phyloP scores from a whole-genome alignment of 2,888 invertebrate genomes.

The Hartigia nigra region DNA sequence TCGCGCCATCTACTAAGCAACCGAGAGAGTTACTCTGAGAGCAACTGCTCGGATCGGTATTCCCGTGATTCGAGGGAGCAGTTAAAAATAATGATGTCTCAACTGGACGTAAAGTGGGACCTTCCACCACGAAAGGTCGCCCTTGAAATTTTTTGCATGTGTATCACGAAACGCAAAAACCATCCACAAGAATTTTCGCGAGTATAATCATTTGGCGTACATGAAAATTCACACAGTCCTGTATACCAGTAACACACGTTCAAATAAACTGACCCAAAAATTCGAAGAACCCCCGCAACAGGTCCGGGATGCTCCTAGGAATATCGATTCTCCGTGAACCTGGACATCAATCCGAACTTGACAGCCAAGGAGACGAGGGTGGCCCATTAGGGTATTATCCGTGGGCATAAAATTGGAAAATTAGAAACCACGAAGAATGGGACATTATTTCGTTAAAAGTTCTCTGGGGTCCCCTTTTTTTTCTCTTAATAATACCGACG shows the following conservation, averaged over 20 bases:
- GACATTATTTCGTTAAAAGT: slow-evolving; percentile 24
- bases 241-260: neutral
- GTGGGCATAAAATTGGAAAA: slow-evolving; percentile 48
- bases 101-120: neutral
- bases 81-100: slow-evolving; percentile 2
- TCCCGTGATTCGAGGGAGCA: neutral
- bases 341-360: slow-evolving; percentile 25
- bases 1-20: slow-evolving; percentile 3
- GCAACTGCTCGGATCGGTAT: neutral
- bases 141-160: neutral
- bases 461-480: neutral
- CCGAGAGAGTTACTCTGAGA: neutral
- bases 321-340: neutral
- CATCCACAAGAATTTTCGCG: neutral
- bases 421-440: slow-evolving; percentile 40
- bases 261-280: neutral
- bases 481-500: neutral
- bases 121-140: neutral
- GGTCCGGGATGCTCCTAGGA: neutral
- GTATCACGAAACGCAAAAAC: neutral
- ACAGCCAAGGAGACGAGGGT: slow-evolving; percentile 48
- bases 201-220: neutral
- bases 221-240: neutral
- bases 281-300: neutral
- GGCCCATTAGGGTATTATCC: slow-evolving; percentile 51